phyloP scores from a whole-genome alignment of 2,888 invertebrate species.

The Dendrolimus pini region DNA sequence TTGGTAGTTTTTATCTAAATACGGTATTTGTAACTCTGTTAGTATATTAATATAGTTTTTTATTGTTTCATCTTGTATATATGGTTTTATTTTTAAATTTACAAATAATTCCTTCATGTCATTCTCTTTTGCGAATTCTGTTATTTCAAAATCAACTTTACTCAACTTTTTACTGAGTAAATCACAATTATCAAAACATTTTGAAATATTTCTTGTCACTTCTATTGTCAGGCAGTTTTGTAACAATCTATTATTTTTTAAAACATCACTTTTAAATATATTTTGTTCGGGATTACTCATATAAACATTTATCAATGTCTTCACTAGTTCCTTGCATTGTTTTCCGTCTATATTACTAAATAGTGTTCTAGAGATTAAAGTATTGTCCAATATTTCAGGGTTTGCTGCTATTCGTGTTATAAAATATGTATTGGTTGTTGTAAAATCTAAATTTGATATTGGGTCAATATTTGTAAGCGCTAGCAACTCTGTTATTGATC shows the following conservation, averaged over 20 bases:
- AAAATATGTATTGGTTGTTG: conserved; percentile 39
- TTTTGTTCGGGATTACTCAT: conserved; percentile 24
- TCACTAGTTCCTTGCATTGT: conserved; percentile 43
- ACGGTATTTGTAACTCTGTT: conserved; percentile 44
- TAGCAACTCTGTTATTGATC: conserved; percentile 38
- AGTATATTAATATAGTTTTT: conserved; percentile 41
- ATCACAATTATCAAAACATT: conserved; percentile 44
- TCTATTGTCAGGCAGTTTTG: conserved; percentile 46
- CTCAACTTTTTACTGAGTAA: conserved; percentile 40
- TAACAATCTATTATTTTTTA: conserved; percentile 40
- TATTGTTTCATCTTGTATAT: conserved; percentile 27
- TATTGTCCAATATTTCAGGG: conserved; percentile 30
- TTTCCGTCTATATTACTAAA: conserved; percentile 42
- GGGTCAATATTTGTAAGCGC: conserved; percentile 19
- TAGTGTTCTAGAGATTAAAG: conserved; percentile 37
- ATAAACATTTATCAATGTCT: conserved; percentile 41
- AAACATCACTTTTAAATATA: conserved; percentile 33
- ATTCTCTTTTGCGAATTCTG: conserved; percentile 32
- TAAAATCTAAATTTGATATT: conserved; percentile 14
- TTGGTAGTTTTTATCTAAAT: conserved; percentile 60
- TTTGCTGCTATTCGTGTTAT: conserved; percentile 39
- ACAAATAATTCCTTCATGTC: conserved; percentile 36
- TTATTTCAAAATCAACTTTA: conserved; percentile 44
- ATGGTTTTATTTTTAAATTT: conserved; percentile 22
- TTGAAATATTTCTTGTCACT: conserved; percentile 40